A percentile compares a stretch with the other conserved stretches of the same genome.
phyloP scores from a whole-genome alignment of 2,113 vertebrate genomes.

The Ageneiosus marmoratus region DNA sequence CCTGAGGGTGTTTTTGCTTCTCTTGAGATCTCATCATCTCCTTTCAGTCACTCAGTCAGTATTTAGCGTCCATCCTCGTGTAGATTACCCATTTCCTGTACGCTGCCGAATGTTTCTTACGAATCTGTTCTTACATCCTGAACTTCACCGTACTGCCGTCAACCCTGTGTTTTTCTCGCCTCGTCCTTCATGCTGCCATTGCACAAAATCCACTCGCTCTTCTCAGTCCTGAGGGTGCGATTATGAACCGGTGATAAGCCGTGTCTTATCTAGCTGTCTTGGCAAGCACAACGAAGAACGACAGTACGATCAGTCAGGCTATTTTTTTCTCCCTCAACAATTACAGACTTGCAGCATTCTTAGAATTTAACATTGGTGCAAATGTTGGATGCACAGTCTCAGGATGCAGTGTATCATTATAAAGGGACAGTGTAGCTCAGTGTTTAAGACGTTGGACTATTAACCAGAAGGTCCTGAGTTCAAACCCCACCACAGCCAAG shows the following conservation, averaged over 20 bases:
- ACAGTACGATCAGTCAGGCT: conserved; percentile 10
- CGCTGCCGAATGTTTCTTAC: too few species aligned
- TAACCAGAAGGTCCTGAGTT: too few species aligned
- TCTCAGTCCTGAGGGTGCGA: background rate
- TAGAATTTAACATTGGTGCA: background rate
- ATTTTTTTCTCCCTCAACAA: background rate
- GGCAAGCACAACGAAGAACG: conserved; percentile 1
- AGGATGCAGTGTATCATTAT: background rate
- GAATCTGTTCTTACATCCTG: too few species aligned
- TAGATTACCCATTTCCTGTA: background rate
- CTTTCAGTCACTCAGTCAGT: background rate
- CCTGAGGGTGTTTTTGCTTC: background rate
- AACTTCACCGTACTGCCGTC: background rate
- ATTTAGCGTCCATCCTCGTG: background rate
- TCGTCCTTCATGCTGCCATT: conserved; percentile 20
- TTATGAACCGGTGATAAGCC: conserved; percentile 30
- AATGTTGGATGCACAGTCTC: background rate
- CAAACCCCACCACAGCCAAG: too few species aligned
- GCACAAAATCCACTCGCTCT: background rate
- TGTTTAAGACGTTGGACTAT: too few species aligned
- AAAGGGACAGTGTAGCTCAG: too few species aligned
- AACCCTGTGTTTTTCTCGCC: background rate
- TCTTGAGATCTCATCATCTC: background rate
- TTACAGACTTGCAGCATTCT: background rate
- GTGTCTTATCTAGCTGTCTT: conserved; percentile 13